A percentile compares a stretch with the other conserved stretches of the same genome.
Conservation (phyloP, 1,140 invertebrate genomes). For the Diorhabda elongata region DNA sequence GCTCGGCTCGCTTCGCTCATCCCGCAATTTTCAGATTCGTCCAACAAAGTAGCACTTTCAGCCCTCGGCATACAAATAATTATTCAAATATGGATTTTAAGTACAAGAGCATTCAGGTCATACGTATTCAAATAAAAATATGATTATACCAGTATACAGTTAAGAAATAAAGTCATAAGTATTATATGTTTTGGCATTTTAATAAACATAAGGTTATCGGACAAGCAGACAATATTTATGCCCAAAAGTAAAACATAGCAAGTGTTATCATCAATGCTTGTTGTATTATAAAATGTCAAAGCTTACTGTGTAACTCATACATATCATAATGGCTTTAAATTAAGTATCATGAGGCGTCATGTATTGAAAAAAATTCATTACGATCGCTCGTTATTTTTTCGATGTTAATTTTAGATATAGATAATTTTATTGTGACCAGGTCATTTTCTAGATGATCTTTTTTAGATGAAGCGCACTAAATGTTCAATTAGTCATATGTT, state of each 20-base stretch:
- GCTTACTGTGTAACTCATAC: constrained; percentile 37
- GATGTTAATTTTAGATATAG: not conserved
- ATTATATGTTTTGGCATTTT: too few relatives aligned
- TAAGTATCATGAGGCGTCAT: not conserved
- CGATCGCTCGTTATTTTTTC: not conserved
- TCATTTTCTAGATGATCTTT: not conserved
- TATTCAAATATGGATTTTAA: too few relatives aligned
- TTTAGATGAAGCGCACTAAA: not conserved
- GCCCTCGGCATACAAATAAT: too few relatives aligned
- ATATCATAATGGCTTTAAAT: constrained; percentile 37
- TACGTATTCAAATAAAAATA: too few relatives aligned
- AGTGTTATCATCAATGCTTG: constrained; percentile 22
- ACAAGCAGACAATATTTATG: not conserved
- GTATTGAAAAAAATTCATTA: not conserved
- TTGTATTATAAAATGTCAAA: constrained; percentile 27
- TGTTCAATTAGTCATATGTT: not conserved
- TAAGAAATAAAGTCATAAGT: too few relatives aligned
- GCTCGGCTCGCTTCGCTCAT: too few relatives aligned
- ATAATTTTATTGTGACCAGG: not conserved
- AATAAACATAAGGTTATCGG: too few relatives aligned
- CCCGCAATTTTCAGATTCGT: too few relatives aligned
- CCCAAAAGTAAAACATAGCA: constrained; percentile 12
- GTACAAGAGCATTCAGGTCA: too few relatives aligned
- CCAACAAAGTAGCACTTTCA: too few relatives aligned
- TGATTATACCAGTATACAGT: too few relatives aligned